Percentiles rank a stretch among this genome's conserved stretches.
Conservation (phyloP, 2,797 vertebrate genomes). For the Spondyliosoma cantharus region DNA sequence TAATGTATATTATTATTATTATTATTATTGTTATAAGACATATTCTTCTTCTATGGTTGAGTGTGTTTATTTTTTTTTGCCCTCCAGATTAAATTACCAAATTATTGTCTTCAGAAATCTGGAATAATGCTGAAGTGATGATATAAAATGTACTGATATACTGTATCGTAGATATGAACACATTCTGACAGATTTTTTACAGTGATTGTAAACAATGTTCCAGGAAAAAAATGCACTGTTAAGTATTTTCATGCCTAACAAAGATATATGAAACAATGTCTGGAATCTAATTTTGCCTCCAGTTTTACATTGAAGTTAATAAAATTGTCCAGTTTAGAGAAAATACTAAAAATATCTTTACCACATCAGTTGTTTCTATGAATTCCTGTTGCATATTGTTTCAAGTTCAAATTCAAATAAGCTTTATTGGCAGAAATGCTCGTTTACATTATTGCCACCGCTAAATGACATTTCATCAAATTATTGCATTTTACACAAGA, state of each 20-base stretch:
- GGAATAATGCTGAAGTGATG: neutral
- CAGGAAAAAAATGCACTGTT: neutral
- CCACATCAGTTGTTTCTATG: neutral
- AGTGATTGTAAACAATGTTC: neutral
- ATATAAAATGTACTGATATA: neutral
- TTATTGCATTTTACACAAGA: too few relatives aligned
- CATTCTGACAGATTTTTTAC: neutral
- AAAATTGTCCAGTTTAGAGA: neutral
- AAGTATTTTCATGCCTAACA: neutral
- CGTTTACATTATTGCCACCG: too few relatives aligned
- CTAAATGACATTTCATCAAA: too few relatives aligned
- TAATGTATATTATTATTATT: too few relatives aligned
- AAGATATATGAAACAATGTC: constrained; percentile 21
- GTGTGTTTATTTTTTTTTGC: too few relatives aligned
- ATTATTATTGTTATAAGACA: too few relatives aligned
- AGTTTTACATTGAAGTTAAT: neutral
- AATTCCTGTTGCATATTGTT: too few relatives aligned
- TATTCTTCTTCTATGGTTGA: too few relatives aligned
- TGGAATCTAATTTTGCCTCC: neutral
- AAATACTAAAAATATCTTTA: neutral
- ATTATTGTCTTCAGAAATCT: neutral
- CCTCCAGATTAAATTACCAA: neutral
- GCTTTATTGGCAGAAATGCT: too few relatives aligned
- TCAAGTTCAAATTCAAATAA: too few relatives aligned
- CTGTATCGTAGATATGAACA: neutral